Percentiles rank a stretch among this genome's conserved stretches.
These are phyloP conservation scores for Stenoptilia bipunctidactyla DNA, from an alignment of 2,888 invertebrate species.

Conservation along the genomic window DNA sequence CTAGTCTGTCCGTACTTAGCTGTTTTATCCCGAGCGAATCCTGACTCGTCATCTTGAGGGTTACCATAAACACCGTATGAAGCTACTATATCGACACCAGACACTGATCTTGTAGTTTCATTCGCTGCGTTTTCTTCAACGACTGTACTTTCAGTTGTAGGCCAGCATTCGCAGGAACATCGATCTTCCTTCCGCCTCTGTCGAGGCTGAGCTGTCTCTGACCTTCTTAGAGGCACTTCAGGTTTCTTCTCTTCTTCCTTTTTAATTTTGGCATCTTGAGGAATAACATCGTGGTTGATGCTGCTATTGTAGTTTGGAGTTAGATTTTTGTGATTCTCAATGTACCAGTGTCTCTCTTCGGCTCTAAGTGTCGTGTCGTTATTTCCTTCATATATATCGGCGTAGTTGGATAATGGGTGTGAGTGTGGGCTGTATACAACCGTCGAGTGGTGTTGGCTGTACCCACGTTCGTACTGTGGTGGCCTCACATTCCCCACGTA, in stretches of 20 bases:
- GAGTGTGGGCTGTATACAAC: slow-evolving; percentile 57
- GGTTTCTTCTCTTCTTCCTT: slow-evolving; percentile 62
- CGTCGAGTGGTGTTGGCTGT: slow-evolving; percentile 50
- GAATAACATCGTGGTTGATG: slow-evolving; percentile 40
- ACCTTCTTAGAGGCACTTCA: slow-evolving; percentile 43
- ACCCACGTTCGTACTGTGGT: slow-evolving; percentile 59
- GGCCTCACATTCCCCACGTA: slow-evolving; percentile 55
- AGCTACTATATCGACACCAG: slow-evolving; percentile 65
- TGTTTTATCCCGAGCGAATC: slow-evolving; percentile 58
- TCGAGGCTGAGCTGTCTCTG: slow-evolving; percentile 44
- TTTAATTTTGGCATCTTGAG: slow-evolving; percentile 62
- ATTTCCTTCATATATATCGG: slow-evolving; percentile 65
- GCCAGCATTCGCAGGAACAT: slow-evolving; percentile 68
- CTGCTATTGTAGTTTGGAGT: slow-evolving; percentile 49
- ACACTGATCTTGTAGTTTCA: slow-evolving; percentile 53
- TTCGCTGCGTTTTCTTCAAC: slow-evolving; percentile 41
- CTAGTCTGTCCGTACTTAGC: slow-evolving; percentile 49
- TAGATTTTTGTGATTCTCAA: slow-evolving; percentile 63
- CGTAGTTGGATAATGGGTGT: slow-evolving; percentile 60
- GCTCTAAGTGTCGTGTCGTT: slow-evolving; percentile 65
- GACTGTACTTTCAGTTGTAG: slow-evolving; percentile 52
- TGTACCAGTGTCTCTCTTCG: slow-evolving; percentile 65
- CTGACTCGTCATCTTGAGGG: slow-evolving; percentile 60
- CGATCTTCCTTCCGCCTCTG: slow-evolving; percentile 61
- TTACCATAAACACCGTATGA: slow-evolving; percentile 67